Percentiles rank a stretch among this genome's conserved stretches.
Conservation (phyloP, 2,797 vertebrate genomes). For the Pristis pectinata region DNA sequence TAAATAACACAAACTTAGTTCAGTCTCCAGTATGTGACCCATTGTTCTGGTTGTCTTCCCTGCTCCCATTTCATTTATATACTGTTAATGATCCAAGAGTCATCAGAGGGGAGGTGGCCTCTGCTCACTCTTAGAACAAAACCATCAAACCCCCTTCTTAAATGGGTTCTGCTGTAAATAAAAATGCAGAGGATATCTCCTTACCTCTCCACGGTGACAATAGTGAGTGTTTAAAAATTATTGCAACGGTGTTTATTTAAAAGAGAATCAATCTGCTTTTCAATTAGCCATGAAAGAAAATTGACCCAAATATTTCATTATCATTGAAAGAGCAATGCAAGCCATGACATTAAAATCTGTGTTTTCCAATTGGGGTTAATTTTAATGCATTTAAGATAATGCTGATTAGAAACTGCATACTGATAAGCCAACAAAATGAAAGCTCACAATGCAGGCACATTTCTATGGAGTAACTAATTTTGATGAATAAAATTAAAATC, state of each 20-base stretch:
- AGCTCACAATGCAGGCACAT: not conserved
- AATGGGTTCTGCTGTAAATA: not conserved
- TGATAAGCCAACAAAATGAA: not conserved
- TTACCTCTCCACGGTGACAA: not conserved
- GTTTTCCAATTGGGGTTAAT: not conserved
- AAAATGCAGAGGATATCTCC: not conserved
- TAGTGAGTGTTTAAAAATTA: not conserved
- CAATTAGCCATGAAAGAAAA: not conserved
- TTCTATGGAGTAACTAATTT: not conserved
- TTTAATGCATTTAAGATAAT: not conserved
- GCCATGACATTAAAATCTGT: not conserved
- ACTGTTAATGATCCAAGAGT: not conserved
- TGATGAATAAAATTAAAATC: not conserved
- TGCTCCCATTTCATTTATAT: not conserved
- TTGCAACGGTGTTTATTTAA: not conserved
- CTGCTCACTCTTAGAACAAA: not conserved
- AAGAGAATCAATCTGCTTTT: not conserved
- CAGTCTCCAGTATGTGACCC: not conserved
- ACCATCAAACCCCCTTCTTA: not conserved
- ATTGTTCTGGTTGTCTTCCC: not conserved
- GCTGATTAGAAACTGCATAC: not conserved
- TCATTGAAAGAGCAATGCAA: not conserved
- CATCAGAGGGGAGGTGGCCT: not conserved
- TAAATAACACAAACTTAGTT: not conserved
- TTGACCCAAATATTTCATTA: not conserved